Evolutionary conservation across 2,888 invertebrate species (phyloP).

Genomic region (Adela reaumurella): DNA sequence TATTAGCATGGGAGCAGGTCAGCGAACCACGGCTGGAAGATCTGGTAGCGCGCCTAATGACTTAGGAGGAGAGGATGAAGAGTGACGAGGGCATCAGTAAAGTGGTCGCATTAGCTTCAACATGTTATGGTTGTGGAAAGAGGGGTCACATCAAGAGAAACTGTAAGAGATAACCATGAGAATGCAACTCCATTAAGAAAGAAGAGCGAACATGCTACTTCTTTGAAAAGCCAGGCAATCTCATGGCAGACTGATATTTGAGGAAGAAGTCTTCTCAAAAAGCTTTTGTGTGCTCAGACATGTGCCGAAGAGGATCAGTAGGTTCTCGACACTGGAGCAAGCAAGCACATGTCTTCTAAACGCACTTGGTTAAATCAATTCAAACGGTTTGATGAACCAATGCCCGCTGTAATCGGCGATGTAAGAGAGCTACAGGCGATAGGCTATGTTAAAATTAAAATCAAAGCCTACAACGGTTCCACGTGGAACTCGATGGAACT

Average conservation of each 20-base stretch:
- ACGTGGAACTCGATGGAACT: not conserved
- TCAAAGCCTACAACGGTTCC: not conserved
- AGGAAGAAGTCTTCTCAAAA: not conserved
- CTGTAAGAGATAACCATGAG: not conserved
- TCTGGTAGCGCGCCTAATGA: slow-evolving; percentile 5
- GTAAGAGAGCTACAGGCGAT: not conserved
- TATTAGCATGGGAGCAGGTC: slow-evolving; percentile 16
- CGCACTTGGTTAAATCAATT: not conserved
- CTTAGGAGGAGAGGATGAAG: slow-evolving; percentile 4
- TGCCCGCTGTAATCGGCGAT: not conserved
- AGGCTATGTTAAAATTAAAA: not conserved
- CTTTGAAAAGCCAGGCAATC: slow-evolving; percentile 4
- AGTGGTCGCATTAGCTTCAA: not conserved
- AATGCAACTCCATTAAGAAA: not conserved
- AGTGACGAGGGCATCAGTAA: not conserved
- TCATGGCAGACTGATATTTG: slow-evolving; percentile 1
- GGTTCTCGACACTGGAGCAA: slow-evolving; percentile 4
- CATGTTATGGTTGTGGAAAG: not conserved
- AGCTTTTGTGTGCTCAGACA: not conserved
- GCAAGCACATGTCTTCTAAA: not conserved
- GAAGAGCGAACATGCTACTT: slow-evolving; percentile 1
- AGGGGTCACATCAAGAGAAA: not conserved
- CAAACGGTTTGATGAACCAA: not conserved
- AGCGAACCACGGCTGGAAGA: slow-evolving; percentile 7
- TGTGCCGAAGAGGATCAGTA: slow-evolving; percentile 1